A percentile compares a stretch with the other conserved stretches of the same genome.
phyloP scores from a whole-genome alignment of 2,797 vertebrate species.

The Enteromius paludinosus region DNA sequence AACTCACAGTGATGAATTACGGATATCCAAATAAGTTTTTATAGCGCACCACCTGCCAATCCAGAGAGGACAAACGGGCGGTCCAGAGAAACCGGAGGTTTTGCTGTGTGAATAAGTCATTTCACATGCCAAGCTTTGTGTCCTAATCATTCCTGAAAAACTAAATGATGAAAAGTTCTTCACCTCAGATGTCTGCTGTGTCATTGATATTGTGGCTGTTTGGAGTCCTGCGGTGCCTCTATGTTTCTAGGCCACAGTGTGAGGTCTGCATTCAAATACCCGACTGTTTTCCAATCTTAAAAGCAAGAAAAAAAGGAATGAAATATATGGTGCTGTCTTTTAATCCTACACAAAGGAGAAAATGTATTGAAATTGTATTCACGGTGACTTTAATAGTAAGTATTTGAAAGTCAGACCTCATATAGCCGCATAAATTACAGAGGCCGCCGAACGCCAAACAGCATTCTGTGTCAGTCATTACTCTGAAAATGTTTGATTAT shows the following conservation, averaged over 20 bases:
- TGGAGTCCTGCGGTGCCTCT: constrained; percentile 51
- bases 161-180: constrained; percentile 26
- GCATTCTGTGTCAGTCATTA: constrained; percentile 55
- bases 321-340: not conserved
- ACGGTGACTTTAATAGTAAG: not conserved
- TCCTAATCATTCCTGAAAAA: constrained; percentile 42
- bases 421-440: not conserved
- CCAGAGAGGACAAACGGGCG: constrained; percentile 10
- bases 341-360: not conserved
- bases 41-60: constrained; percentile 36
- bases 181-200: constrained; percentile 54
- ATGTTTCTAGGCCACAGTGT: not conserved
- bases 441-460: constrained; percentile 50
- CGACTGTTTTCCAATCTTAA: not conserved
- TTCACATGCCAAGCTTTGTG: constrained; percentile 45
- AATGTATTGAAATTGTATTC: constrained; percentile 6
- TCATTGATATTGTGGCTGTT: constrained; percentile 59
- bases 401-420: constrained; percentile 38
- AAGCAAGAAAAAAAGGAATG: not conserved
- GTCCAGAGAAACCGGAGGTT: constrained; percentile 53
- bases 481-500: constrained; percentile 69
- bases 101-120: constrained; percentile 36
- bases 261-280: constrained; percentile 15
- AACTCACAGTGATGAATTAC: not conserved
- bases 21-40: constrained; percentile 11